These are phyloP conservation scores for Phyllotreta striolata DNA, from an alignment of 2,888 invertebrate genomes.

Conservation along the genomic window DNA sequence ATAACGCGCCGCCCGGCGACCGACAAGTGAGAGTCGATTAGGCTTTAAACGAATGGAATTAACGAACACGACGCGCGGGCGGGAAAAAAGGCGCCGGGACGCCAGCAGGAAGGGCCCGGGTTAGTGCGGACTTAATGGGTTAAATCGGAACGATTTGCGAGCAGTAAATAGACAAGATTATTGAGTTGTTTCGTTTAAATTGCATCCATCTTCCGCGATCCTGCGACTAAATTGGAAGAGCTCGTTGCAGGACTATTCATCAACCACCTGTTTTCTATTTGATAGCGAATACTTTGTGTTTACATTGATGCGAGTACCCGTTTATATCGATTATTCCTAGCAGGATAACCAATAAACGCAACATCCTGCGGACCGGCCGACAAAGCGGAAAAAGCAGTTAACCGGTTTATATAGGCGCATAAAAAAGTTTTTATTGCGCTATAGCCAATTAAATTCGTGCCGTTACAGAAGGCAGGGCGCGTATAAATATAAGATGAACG, in stretches of 20 bases:
- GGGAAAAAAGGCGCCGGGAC: too few species aligned
- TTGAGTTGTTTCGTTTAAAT: too few species aligned
- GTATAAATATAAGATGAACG: conserved; percentile 42
- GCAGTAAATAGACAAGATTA: too few species aligned
- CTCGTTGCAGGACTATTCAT: too few species aligned
- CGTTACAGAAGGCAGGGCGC: conserved; percentile 22
- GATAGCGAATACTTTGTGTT: too few species aligned
- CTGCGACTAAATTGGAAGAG: too few species aligned
- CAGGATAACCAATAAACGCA: conserved; percentile 23
- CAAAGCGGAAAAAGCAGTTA: conserved; percentile 28
- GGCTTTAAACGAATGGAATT: background rate
- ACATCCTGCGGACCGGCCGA: conserved; percentile 21
- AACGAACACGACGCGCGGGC: background rate
- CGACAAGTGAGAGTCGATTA: conserved; percentile 9
- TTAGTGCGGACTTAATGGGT: too few species aligned
- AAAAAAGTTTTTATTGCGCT: conserved; percentile 35
- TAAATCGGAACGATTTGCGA: too few species aligned
- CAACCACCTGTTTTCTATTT: too few species aligned
- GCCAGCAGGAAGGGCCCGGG: too few species aligned
- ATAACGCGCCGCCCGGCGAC: conserved; percentile 15
- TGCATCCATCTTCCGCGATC: too few species aligned
- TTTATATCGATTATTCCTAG: conserved; percentile 13
- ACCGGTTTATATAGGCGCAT: conserved; percentile 34
- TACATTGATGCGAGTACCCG: too few species aligned
- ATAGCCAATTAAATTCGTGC: conserved; percentile 35